Conservation (phyloP, 2,797 vertebrate species). For the Hypotaenidia okinawae region DNA sequence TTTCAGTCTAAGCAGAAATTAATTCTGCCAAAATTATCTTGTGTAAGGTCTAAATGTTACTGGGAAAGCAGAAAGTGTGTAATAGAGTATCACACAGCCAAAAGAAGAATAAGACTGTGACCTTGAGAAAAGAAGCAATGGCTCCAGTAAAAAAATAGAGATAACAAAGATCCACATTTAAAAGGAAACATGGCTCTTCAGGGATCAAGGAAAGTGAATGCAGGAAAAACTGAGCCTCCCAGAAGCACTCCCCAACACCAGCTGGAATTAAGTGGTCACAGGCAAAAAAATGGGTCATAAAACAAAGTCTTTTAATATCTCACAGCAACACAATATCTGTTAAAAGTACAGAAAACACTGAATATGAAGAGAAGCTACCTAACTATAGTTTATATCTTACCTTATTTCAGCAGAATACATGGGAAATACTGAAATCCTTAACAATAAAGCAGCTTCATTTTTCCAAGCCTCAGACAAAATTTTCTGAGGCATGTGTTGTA, state of each 20-base stretch:
- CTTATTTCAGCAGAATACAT: not conserved
- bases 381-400: not conserved
- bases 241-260: not conserved
- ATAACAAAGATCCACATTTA: not conserved
- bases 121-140: not conserved
- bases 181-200: not conserved
- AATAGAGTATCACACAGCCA: not conserved
- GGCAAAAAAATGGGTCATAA: not conserved
- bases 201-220: not conserved
- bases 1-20: not conserved
- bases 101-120: not conserved
- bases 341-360: not conserved
- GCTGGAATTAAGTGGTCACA: not conserved
- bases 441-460: not conserved
- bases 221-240: not conserved
- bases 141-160: not conserved
- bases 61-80: not conserved
- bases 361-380: not conserved
- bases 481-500: not conserved
- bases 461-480: not conserved
- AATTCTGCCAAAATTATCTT: not conserved
- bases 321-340: not conserved
- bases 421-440: not conserved
- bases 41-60: not conserved
- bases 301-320: not conserved